Percentiles rank a stretch among this genome's conserved stretches.
Conservation (phyloP, 2,797 vertebrate genomes). For the Argentina silus region DNA sequence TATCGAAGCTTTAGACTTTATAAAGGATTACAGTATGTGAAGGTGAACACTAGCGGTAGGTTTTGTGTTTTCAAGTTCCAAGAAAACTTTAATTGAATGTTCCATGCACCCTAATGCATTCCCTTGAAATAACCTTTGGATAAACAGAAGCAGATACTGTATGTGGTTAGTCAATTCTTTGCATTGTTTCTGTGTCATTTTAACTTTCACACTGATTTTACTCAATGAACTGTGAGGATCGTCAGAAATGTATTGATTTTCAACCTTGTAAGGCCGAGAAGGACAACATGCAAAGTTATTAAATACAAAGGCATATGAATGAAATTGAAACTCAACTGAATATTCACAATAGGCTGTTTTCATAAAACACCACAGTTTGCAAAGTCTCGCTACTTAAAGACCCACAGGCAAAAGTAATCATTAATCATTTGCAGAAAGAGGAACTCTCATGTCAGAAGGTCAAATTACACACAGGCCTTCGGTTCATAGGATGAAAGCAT, state of each 20-base stretch:
- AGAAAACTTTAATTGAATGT: background rate
- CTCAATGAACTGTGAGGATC: constrained; percentile 6
- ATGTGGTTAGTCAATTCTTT: constrained; percentile 1
- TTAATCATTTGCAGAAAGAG: background rate
- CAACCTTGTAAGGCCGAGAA: constrained; percentile 13
- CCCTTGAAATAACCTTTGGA: background rate
- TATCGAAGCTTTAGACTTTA: too few relatives aligned
- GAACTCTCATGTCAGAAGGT: background rate
- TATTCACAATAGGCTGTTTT: background rate
- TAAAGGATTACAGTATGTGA: background rate
- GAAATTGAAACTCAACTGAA: background rate
- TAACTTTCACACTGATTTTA: constrained; percentile 27
- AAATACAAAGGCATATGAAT: constrained; percentile 23
- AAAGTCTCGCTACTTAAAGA: background rate
- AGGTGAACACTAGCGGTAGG: background rate
- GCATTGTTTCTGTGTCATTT: background rate
- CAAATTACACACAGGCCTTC: background rate
- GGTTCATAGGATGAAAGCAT: constrained; percentile 1
- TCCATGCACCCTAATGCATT: background rate
- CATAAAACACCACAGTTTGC: constrained; percentile 2
- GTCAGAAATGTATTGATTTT: constrained; percentile 23
- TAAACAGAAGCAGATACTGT: background rate
- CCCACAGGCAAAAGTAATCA: background rate
- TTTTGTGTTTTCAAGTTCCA: background rate
- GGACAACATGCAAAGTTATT: background rate